phyloP scores from a whole-genome alignment of 2,797 vertebrate genomes.

The Ctenochaetus hawaiiensis region DNA sequence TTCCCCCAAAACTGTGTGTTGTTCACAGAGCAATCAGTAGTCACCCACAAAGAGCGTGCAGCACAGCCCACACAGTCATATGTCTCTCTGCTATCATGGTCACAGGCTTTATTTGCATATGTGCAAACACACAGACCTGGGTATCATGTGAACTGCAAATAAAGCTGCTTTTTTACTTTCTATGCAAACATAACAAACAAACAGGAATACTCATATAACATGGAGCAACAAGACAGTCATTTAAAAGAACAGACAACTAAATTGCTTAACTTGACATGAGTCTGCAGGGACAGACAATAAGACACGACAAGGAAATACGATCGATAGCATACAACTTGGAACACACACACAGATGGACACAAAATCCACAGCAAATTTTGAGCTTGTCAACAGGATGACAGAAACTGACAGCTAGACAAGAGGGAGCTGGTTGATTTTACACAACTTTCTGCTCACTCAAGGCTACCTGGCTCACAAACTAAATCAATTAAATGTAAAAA shows the following conservation, averaged over 20 bases:
- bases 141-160: constrained; percentile 11
- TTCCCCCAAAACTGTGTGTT: constrained; percentile 61
- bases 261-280: constrained; percentile 22
- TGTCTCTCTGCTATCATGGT: constrained; percentile 21
- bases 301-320: constrained; percentile 28
- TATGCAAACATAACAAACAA: background rate
- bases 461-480: background rate
- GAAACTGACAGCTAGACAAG: constrained; percentile 20
- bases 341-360: background rate
- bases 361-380: constrained; percentile 24
- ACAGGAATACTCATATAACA: background rate
- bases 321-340: constrained; percentile 47
- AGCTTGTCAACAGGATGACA: constrained; percentile 17
- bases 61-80: constrained; percentile 14
- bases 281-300: constrained; percentile 32
- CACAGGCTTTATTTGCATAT: constrained; percentile 6
- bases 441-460: background rate
- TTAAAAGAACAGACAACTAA: background rate
- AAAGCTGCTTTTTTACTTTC: constrained; percentile 5
- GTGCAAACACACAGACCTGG: background rate
- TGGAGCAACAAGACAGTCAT: constrained; percentile 7
- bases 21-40: constrained; percentile 48
- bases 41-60: constrained; percentile 37
- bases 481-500: too few species aligned
- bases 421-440: background rate